These are phyloP conservation scores for Ammodytes dubius DNA, from an alignment of 2,113 vertebrate species.

Conservation along the genomic window DNA sequence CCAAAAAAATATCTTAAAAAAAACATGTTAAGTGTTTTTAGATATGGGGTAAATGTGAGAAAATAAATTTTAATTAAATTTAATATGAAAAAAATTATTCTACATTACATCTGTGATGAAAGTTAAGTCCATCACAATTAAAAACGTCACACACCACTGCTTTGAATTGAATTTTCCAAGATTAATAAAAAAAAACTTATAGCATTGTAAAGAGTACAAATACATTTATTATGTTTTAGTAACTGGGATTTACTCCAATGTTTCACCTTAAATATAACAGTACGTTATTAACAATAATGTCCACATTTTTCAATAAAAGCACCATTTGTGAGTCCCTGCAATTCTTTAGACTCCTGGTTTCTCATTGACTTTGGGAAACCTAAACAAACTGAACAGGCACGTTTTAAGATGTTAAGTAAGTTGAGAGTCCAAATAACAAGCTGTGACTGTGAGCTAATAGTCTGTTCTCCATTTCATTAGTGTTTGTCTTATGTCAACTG, in stretches of 20 bases:
- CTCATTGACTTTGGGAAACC: background rate
- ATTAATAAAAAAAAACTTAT: no score
- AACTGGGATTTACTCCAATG: background rate
- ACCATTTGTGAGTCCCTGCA: background rate
- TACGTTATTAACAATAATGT: background rate
- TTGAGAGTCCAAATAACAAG: background rate
- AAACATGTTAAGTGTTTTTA: no score
- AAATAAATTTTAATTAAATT: no score
- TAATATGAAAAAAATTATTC: no score
- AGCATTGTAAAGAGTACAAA: background rate
- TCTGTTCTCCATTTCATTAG: conserved; percentile 10
- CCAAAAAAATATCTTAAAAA: no score
- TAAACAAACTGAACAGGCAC: background rate
- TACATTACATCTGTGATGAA: no score
- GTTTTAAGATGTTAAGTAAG: background rate
- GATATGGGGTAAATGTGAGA: no score
- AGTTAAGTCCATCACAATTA: no score
- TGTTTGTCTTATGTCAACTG: background rate
- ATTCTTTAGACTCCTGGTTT: background rate
- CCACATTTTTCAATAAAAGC: background rate
- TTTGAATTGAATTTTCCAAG: no score
- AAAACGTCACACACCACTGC: no score
- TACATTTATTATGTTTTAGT: background rate
- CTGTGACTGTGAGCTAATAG: background rate
- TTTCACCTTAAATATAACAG: background rate